Conservation (phyloP, 2,888 invertebrate species). For the Suillia variegata region DNA sequence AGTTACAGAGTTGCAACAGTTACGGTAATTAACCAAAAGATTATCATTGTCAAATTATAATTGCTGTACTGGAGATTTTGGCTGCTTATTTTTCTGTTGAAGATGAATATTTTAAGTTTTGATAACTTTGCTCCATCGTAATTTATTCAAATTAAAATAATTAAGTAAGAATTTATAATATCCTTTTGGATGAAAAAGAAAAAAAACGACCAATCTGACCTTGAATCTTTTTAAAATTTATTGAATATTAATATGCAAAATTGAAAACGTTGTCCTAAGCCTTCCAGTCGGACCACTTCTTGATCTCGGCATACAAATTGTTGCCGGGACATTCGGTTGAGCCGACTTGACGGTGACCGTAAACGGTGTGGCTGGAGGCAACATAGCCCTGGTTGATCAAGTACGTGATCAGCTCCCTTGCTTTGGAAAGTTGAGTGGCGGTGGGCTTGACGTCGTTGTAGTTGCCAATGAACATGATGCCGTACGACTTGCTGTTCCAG, state of each 20-base stretch:
- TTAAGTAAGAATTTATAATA: no score
- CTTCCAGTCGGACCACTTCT: conserved; percentile 52
- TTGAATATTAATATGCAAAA: not conserved
- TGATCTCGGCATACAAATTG: conserved; percentile 50
- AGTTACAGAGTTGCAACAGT: no score
- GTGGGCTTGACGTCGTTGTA: conserved; percentile 42
- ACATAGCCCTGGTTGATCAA: conserved; percentile 46
- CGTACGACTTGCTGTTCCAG: conserved; percentile 53
- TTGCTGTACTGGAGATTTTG: no score
- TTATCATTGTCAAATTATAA: no score
- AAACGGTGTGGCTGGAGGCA: conserved; percentile 42
- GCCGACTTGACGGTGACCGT: conserved; percentile 53
- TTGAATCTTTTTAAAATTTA: not conserved
- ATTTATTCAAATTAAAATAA: no score
- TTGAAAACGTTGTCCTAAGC: conserved; percentile 36
- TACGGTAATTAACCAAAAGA: no score
- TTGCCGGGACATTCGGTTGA: conserved; percentile 54
- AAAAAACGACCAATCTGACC: no score
- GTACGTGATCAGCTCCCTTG: conserved; percentile 42
- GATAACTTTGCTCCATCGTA: no score
- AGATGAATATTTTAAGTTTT: no score
- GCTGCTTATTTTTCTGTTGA: no score
- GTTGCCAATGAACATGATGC: conserved; percentile 54
- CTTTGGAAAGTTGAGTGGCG: conserved; percentile 39
- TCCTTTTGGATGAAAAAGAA: no score